Evolutionary conservation across 2,113 vertebrate species (phyloP).

Genomic region (Blennius ocellaris): DNA sequence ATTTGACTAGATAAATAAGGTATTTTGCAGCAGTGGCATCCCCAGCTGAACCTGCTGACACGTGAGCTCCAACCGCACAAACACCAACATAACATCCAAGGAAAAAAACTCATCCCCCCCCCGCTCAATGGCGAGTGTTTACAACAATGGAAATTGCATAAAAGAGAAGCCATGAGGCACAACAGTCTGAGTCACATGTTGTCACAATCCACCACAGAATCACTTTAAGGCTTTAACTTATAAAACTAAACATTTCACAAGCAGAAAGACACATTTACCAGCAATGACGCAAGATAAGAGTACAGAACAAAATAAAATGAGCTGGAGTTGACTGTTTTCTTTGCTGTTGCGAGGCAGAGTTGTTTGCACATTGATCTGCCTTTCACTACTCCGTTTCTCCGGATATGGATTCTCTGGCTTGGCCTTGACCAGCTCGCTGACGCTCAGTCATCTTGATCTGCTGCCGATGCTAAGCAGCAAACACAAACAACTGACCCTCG

Average conservation of each 20-base stretch:
- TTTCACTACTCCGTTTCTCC: slow-evolving; percentile 54
- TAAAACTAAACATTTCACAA: background rate
- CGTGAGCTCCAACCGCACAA: background rate
- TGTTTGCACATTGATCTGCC: slow-evolving; percentile 66
- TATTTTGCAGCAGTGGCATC: background rate
- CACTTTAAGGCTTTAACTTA: slow-evolving; percentile 22
- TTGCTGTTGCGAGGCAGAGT: slow-evolving; percentile 22
- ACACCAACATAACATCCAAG: slow-evolving; percentile 3
- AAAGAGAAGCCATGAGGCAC: background rate
- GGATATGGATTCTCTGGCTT: slow-evolving; percentile 60
- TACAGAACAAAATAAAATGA: background rate
- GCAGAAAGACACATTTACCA: slow-evolving; percentile 10
- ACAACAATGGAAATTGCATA: slow-evolving; percentile 6
- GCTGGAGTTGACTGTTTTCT: slow-evolving; percentile 19
- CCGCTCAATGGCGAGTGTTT: slow-evolving; percentile 11
- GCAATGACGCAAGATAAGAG: slow-evolving; percentile 29
- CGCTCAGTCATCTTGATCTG: slow-evolving; percentile 50
- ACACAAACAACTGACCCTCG: slow-evolving; percentile 35
- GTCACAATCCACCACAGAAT: too few species aligned
- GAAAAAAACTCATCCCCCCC: slow-evolving; percentile 7
- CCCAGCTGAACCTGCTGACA: background rate
- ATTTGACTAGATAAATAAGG: background rate
- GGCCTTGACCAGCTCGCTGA: slow-evolving; percentile 61
- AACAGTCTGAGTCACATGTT: background rate
- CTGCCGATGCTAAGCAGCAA: slow-evolving; percentile 39